Evolutionary conservation across 2,888 invertebrate genomes (phyloP), one percentile per base, ranked within the genome.

Genomic region (Torymus tubicola): DNA sequence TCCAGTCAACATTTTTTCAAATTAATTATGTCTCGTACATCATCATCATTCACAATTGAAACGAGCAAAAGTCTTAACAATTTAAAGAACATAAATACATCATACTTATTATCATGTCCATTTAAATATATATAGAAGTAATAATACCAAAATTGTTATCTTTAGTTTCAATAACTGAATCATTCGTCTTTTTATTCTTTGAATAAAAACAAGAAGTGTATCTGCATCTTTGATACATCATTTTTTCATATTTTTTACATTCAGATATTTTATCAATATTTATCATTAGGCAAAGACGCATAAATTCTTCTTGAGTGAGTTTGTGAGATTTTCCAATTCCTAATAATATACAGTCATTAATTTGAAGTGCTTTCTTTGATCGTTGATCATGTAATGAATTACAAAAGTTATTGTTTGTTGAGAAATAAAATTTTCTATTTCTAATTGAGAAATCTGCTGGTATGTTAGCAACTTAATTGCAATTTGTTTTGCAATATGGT

Each of bases 61-160:
- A 11, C 14, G 31, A 31, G 24, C 31, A 10, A 2, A 21, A 63
- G 63, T 63, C 8, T 63, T 12, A 63, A 13, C 2, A 31, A 21
- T 63, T 63, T 63, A 24, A 63, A 63, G 14, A 63, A 63, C 3
- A 63, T 13, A 63, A 63, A 63, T n/a, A 24, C 63, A 31, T 63
- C 63, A 63, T 63, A 11, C 13, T 24, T 63, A 63, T 63, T 63
- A n/a, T 63, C 63, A 63, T 63, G 13, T 63, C 31, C 31, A 13
- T 31, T 63, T 24, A 63, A 63, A n/a, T n/a, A 24, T 31, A 63
- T 63, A 63, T 63, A 24, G 24, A 63, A 63, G 63, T 63, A 31
- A 63, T 63, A 3, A 24, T 24, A 31, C 24, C 24, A 21, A 24
- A 63, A 3, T 11, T 10, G 12, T 63, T 63, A 24, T 21, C 14